Percentiles rank a stretch among this genome's conserved stretches.
Conservation (phyloP, 1,140 invertebrate species). For the Carposina sasakii region DNA sequence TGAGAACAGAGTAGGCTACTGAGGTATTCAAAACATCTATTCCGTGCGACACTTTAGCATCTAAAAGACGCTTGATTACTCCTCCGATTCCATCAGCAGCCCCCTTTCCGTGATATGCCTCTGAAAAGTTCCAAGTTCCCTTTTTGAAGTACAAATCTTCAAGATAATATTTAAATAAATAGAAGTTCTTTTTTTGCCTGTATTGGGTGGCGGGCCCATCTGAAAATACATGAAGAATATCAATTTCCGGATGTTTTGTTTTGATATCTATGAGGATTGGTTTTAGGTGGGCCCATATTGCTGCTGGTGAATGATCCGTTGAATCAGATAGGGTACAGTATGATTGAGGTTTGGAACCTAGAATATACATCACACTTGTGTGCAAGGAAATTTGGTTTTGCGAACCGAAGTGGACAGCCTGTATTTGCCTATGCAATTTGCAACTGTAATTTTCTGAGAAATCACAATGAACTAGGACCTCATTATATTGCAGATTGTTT, state of each 20-base stretch:
- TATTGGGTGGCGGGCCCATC: constrained; percentile 10
- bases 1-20: too few relatives aligned
- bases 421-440: constrained; percentile 25
- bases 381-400: constrained; percentile 22
- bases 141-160: not conserved
- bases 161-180: not conserved
- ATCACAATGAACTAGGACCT: constrained; percentile 13
- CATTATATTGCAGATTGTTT: constrained; percentile 12
- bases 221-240: constrained; percentile 11
- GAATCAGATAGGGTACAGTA: constrained; percentile 18
- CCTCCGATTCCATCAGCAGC: constrained; percentile 25
- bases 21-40: too few relatives aligned
- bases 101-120: constrained; percentile 23
- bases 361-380: constrained; percentile 11
- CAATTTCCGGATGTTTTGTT: not conserved
- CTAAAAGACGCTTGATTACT: constrained; percentile 10
- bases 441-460: constrained; percentile 31
- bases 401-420: constrained; percentile 28
- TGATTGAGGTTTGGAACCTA: constrained; percentile 1
- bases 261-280: constrained; percentile 8
- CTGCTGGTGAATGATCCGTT: constrained; percentile 17
- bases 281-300: constrained; percentile 12
- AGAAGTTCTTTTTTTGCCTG: constrained; percentile 16
- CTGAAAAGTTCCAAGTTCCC: constrained; percentile 23
- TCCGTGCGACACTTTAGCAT: constrained; percentile 10